These are phyloP conservation scores for Habropoda laboriosa DNA, from an alignment of 1,140 invertebrate species.

Conservation along the genomic window DNA sequence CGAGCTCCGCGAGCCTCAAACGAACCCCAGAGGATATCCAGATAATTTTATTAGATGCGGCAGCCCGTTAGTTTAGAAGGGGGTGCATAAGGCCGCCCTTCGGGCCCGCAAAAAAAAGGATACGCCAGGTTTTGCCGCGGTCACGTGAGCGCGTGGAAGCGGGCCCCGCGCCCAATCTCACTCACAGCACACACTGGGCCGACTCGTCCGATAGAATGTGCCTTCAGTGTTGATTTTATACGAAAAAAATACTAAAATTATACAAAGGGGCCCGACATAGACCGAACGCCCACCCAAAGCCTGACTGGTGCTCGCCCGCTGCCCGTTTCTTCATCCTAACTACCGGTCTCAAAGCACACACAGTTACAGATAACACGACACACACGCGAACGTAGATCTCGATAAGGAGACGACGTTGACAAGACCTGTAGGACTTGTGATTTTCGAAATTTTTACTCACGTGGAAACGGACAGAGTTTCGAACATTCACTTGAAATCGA, in stretches of 20 bases:
- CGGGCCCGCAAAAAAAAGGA: slow-evolving; percentile 75
- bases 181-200: slow-evolving; percentile 88
- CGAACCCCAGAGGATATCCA: slow-evolving; percentile 50
- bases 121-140: slow-evolving; percentile 77
- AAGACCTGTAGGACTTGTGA: neutral
- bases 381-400: neutral
- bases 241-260: slow-evolving; percentile 87
- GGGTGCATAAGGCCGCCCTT: slow-evolving; percentile 77
- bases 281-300: slow-evolving; percentile 87
- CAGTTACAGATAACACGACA: slow-evolving; percentile 36
- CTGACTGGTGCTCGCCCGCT: slow-evolving; percentile 82
- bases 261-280: slow-evolving; percentile 92
- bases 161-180: slow-evolving; percentile 81
- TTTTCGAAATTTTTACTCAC: neutral
- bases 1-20: slow-evolving; percentile 25
- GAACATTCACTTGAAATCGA: neutral
- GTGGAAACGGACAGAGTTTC: neutral
- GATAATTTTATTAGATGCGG: slow-evolving; percentile 72
- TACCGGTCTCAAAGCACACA: slow-evolving; percentile 41
- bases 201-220: slow-evolving; percentile 94
- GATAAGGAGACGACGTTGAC: neutral
- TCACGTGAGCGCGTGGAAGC: slow-evolving; percentile 72
- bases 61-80: slow-evolving; percentile 73
- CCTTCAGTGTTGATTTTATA: slow-evolving; percentile 94
- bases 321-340: slow-evolving; percentile 74